Evolutionary conservation across 2,888 invertebrate species (phyloP).

Genomic region (Oasisia sp.): DNA sequence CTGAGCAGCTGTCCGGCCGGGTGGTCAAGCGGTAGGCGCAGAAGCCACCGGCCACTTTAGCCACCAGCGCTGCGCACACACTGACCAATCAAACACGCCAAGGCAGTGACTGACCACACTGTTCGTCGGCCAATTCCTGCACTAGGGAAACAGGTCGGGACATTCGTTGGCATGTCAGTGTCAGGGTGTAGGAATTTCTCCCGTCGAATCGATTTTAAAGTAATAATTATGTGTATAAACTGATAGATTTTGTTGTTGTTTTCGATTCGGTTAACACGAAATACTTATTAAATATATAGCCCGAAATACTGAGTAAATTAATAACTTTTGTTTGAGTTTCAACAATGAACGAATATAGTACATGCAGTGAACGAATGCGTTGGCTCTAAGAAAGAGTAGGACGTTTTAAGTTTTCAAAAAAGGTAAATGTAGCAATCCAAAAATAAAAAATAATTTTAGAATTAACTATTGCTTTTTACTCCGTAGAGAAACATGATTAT

Average conservation of each 20-base stretch:
- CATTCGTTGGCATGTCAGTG: too few relatives aligned
- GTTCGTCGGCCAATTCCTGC: neutral
- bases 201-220: neutral
- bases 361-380: neutral
- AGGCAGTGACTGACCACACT: neutral
- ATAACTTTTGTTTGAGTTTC: neutral
- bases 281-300: neutral
- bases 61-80: neutral
- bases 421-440: neutral
- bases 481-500: neutral
- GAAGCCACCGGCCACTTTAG: neutral
- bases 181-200: neutral
- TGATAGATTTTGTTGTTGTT: neutral
- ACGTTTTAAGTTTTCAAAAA: neutral
- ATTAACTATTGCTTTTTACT: too few relatives aligned
- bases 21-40: neutral
- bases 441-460: too few relatives aligned
- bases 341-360: neutral
- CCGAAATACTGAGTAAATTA: neutral
- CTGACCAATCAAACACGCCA: neutral
- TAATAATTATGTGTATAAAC: neutral
- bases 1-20: neutral
- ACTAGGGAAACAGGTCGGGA: neutral
- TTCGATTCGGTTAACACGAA: neutral
- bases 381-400: neutral